These are phyloP conservation scores for Anomalospiza imberbis DNA, from an alignment of 2,797 vertebrate species.

Conservation along the genomic window DNA sequence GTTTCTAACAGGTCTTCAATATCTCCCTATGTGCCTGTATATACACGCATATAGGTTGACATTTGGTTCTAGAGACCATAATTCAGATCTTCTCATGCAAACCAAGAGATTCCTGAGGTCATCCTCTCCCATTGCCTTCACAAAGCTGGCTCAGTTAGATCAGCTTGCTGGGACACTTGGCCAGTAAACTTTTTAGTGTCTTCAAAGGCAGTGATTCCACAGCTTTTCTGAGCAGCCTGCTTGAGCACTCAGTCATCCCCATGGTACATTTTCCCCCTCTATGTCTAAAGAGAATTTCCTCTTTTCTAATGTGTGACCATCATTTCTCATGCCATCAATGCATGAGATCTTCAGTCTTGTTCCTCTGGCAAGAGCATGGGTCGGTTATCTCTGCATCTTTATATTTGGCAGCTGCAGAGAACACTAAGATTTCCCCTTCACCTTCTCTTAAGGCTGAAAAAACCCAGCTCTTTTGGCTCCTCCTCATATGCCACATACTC, in stretches of 20 bases:
- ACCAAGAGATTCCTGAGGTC: background rate
- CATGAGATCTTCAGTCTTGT: background rate
- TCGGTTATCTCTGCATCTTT: background rate
- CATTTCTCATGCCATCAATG: background rate
- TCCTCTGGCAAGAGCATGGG: background rate
- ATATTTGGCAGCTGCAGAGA: background rate
- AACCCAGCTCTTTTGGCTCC: background rate
- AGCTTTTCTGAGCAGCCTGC: background rate
- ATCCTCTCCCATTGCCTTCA: background rate
- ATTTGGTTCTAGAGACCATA: background rate
- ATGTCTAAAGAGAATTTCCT: background rate
- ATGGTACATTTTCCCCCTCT: fast-evolving
- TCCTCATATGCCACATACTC: background rate
- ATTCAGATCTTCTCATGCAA: background rate
- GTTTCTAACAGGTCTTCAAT: background rate
- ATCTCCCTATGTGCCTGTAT: background rate
- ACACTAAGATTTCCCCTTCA: background rate
- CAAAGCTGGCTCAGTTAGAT: background rate
- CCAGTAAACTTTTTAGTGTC: background rate
- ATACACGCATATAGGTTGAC: background rate
- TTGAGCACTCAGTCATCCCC: fast-evolving
- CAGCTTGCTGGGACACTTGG: background rate
- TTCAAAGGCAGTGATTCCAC: background rate
- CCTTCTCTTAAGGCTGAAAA: background rate
- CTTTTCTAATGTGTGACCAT: background rate